phyloP scores from a whole-genome alignment of 2,888 invertebrate genomes.

The Stratiomys singularior region DNA sequence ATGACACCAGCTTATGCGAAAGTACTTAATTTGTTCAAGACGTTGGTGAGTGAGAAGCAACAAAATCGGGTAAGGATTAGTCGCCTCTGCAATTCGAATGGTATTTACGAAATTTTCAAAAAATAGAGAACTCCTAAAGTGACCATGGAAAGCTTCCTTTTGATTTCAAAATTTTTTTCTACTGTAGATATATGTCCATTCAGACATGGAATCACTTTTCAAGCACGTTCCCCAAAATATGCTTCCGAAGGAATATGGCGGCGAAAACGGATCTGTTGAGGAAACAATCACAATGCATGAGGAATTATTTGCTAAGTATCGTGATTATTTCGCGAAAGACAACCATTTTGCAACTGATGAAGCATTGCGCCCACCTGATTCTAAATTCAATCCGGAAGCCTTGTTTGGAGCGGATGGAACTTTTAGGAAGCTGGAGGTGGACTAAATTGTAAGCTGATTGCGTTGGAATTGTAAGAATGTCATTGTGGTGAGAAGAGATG shows the following conservation, averaged over 20 bases:
- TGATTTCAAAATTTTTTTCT: background rate
- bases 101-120: too few relatives aligned
- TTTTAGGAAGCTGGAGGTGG: conserved; percentile 60
- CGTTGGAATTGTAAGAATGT: too few relatives aligned
- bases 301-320: conserved; percentile 53
- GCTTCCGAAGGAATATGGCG: conserved; percentile 74
- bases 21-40: conserved; percentile 67
- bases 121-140: too few relatives aligned
- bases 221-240: conserved; percentile 70
- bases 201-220: conserved; percentile 68
- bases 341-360: conserved; percentile 57
- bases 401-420: conserved; percentile 60
- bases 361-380: conserved; percentile 55
- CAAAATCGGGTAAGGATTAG: background rate
- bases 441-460: conserved; percentile 54
- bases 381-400: conserved; percentile 53
- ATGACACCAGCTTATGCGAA: conserved; percentile 68
- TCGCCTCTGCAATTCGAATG: too few relatives aligned
- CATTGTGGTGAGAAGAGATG: too few relatives aligned
- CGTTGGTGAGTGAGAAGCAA: conserved; percentile 68
- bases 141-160: too few relatives aligned
- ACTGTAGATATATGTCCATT: conserved; percentile 68
- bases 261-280: conserved; percentile 67
- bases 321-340: conserved; percentile 57
- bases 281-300: conserved; percentile 54